Evolutionary conservation across 2,113 vertebrate genomes (phyloP), one percentile per base, ranked within the genome.

Genomic region (Etheostoma spectabile): DNA sequence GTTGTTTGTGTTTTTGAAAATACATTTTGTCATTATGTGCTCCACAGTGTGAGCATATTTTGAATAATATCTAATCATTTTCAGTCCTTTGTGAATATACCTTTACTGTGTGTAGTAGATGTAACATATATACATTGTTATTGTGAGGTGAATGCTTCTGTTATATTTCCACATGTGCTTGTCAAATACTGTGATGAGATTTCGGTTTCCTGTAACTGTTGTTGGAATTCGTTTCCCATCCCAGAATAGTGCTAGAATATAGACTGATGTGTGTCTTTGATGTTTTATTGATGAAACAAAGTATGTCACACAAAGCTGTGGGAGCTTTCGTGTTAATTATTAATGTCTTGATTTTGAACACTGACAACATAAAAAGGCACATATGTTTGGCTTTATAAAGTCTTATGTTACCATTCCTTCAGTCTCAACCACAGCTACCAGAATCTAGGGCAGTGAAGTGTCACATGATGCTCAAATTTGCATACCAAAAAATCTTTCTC

Each of bases 281-380:
- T 95, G 79, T 91, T 92, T 95, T 94, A 95, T 95, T 94, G 92
- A 94, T 93, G 91, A 84, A 84, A 93, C 93, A 94, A 94, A 95
- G 86, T 94, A 91, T 92, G 89, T 76, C 84, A 84, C 90, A 86
- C 84, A 73, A 76, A 88, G 94, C 89, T 89, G 89, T 19, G 69
- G 80, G 80, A 83, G 79, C 65, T 55, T 52, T 16, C 49, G 48
- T 35, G 79, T 95, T 52, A 94, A 95, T 93, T 89, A 94, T 95
- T 92, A 70, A 95, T 83, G 79, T 8, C 19, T 42, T 55, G 69
- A 33, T 90, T 92, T 92, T 90, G 79, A 91, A 89, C 85, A 80
- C 84, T 69, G 57, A 85, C 88, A 83, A 75, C 74, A 86, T 69
- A 53, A 72, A 78, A 86, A 87, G 75, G 79, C 72, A 38, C 77